phyloP scores from a whole-genome alignment of 2,113 vertebrate species.

The Campylomormyrus numenius region DNA sequence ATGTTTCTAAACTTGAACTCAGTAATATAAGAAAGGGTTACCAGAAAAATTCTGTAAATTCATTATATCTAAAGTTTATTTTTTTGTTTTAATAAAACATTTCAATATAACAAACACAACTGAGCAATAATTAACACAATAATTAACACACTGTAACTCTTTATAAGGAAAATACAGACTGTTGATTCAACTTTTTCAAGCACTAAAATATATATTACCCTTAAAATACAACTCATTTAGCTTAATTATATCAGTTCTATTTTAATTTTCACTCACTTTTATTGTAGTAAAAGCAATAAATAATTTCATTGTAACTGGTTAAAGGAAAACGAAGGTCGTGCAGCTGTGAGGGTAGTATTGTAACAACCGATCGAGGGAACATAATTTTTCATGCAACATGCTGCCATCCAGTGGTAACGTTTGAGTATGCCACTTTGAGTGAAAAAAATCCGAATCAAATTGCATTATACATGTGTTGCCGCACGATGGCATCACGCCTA shows the following conservation, averaged over 20 bases:
- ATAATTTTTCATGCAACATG: not conserved
- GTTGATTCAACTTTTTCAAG: not conserved
- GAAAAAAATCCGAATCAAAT: not conserved
- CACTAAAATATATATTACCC: constrained; percentile 1
- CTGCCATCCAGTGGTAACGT: not conserved
- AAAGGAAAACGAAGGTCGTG: not conserved
- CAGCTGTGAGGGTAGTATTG: not conserved
- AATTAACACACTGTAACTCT: not conserved
- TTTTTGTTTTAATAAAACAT: not conserved
- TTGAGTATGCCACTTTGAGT: not conserved
- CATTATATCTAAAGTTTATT: not conserved
- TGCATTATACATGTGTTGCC: not conserved
- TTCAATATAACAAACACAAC: not conserved
- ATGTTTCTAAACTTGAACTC: not conserved
- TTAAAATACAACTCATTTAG: not conserved
- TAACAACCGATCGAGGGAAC: not conserved
- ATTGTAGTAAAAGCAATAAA: not conserved
- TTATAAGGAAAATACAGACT: not conserved
- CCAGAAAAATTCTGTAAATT: not conserved
- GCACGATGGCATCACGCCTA: not conserved
- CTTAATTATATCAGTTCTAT: not conserved
- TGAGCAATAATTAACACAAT: not conserved
- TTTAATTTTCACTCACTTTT: not conserved
- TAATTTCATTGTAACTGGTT: not conserved
- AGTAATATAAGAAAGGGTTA: not conserved